These are phyloP conservation scores for Darevskia mixta DNA, from an alignment of 2,797 vertebrate genomes.

Conservation along the genomic window DNA sequence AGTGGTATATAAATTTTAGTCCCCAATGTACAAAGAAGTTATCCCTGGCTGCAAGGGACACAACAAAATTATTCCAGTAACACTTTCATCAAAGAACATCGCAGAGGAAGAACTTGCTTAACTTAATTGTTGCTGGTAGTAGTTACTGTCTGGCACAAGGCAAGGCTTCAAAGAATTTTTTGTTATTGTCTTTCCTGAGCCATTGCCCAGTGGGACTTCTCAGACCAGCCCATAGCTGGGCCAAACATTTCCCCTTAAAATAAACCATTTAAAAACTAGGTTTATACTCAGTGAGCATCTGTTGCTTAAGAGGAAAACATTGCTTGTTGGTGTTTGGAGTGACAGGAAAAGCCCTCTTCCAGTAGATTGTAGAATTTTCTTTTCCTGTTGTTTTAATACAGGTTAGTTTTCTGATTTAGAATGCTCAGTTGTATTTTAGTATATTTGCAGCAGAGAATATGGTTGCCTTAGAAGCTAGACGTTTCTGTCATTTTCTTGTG, in stretches of 20 bases:
- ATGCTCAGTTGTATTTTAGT: conserved; percentile 49
- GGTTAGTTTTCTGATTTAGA: conserved; percentile 57
- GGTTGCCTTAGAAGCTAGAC: conserved; percentile 50
- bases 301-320: conserved; percentile 50
- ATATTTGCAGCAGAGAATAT: conserved; percentile 26
- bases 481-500: conserved; percentile 42
- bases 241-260: background rate
- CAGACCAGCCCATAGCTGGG: background rate
- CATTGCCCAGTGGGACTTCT: background rate
- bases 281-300: conserved; percentile 26
- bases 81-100: background rate
- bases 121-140: background rate
- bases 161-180: background rate
- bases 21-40: background rate
- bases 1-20: background rate
- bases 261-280: conserved; percentile 30
- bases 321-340: conserved; percentile 65
- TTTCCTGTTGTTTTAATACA: conserved; percentile 61
- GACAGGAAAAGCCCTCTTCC: conserved; percentile 31
- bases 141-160: background rate
- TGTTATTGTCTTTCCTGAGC: background rate
- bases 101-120: background rate
- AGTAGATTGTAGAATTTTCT: conserved; percentile 55
- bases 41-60: background rate
- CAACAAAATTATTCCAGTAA: background rate